A percentile compares a stretch with the other conserved stretches of the same genome.
phyloP scores from a whole-genome alignment of 2,113 vertebrate genomes.

The Leptobrachium leishanense region DNA sequence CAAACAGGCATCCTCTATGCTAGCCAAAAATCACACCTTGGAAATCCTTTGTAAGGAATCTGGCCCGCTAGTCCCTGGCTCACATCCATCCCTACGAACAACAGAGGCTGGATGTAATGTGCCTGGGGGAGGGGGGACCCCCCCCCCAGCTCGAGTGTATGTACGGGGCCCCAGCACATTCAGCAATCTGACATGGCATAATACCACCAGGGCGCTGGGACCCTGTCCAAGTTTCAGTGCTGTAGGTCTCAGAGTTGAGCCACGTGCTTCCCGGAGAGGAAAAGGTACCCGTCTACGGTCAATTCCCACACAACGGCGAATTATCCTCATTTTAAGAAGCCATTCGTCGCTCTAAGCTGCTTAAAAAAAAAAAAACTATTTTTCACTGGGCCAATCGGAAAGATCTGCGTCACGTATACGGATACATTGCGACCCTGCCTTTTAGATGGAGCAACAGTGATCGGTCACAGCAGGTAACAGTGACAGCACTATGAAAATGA shows the following conservation, averaged over 20 bases:
- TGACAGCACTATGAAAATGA: too few species aligned
- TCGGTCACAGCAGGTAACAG: too few species aligned
- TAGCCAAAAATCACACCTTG: conserved; percentile 58
- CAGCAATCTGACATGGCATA: conserved; percentile 69
- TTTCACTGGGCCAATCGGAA: too few species aligned
- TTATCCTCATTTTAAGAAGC: conserved; percentile 46
- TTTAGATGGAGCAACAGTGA: too few species aligned
- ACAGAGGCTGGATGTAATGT: conserved; percentile 64
- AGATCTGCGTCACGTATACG: background rate
- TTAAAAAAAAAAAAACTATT: too few species aligned
- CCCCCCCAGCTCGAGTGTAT: background rate
- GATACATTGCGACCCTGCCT: too few species aligned
- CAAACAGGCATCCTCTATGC: conserved; percentile 58
- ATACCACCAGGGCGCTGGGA: conserved; percentile 67
- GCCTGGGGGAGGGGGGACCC: conserved; percentile 58
- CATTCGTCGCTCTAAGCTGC: too few species aligned
- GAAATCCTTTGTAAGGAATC: conserved; percentile 58
- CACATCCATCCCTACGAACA: conserved; percentile 59
- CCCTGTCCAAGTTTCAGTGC: conserved; percentile 67
- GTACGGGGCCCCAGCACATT: conserved; percentile 64
- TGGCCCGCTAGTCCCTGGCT: conserved; percentile 60
- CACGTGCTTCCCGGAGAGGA: conserved; percentile 61
- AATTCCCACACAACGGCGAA: conserved; percentile 23
- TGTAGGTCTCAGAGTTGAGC: conserved; percentile 72
- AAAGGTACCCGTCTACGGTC: conserved; percentile 49